phyloP scores from a whole-genome alignment of 2,797 vertebrate species.

The Falco columbarius region DNA sequence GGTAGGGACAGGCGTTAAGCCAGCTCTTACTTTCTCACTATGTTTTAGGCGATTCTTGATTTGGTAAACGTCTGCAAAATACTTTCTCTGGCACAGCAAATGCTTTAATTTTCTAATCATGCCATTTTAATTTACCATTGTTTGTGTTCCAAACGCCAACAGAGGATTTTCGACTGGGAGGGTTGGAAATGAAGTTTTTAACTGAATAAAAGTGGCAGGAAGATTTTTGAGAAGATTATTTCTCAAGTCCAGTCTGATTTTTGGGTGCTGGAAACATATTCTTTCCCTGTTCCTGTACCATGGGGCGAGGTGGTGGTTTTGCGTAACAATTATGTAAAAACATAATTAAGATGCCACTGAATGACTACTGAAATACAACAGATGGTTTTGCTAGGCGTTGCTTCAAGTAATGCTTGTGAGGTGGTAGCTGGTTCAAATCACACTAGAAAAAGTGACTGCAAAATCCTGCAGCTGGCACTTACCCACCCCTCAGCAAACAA shows the following conservation, averaged over 20 bases:
- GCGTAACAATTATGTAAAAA: fast-evolving
- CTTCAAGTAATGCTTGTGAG: not conserved
- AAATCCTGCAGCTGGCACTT: not conserved
- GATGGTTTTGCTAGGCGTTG: not conserved
- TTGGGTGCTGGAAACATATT: fast-evolving
- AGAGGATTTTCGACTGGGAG: not conserved
- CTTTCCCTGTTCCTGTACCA: fast-evolving
- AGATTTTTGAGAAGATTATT: not conserved
- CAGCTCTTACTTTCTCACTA: fast-evolving
- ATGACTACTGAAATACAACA: fast-evolving
- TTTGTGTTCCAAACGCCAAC: fast-evolving
- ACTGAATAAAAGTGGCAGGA: not conserved
- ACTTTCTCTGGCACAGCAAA: not conserved
- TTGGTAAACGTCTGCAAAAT: not conserved
- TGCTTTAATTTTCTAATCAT: fast-evolving
- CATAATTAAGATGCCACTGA: fast-evolving
- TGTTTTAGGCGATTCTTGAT: no score
- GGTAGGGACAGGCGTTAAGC: not conserved
- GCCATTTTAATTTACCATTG: not conserved
- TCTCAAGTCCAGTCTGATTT: not conserved
- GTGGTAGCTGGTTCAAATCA: fast-evolving
- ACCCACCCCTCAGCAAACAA: not conserved
- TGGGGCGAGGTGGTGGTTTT: not conserved
- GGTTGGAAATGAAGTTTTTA: not conserved
- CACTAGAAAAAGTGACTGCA: not conserved